phyloP scores from a whole-genome alignment of 1,140 invertebrate genomes.

The Amphibalanus amphitrite region DNA sequence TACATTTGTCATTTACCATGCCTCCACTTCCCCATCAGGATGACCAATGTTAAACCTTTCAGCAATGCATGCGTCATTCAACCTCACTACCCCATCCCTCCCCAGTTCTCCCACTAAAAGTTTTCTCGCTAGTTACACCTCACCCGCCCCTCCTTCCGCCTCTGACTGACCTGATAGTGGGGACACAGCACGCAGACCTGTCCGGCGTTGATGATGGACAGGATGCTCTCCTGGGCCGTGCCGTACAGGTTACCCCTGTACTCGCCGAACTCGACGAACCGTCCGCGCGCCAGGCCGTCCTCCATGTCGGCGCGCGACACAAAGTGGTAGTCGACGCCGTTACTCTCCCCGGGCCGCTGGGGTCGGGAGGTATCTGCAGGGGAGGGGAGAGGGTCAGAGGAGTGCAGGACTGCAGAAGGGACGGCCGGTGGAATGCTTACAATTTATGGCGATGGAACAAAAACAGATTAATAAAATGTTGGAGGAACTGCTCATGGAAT shows the following conservation, averaged over 20 bases:
- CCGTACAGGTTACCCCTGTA: constrained; percentile 96
- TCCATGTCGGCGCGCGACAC: constrained; percentile 77
- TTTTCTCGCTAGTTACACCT: background rate
- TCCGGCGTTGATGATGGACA: constrained; percentile 66
- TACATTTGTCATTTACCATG: background rate
- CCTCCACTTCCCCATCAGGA: too few relatives aligned
- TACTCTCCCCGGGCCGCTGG: constrained; percentile 61
- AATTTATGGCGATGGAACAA: background rate
- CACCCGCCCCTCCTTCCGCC: too few relatives aligned
- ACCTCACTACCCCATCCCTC: background rate
- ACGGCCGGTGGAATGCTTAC: constrained; percentile 3
- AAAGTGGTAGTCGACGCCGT: constrained; percentile 92
- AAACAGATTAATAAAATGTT: background rate
- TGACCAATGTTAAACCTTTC: background rate
- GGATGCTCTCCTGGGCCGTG: constrained; percentile 75
- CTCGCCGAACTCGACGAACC: constrained; percentile 92
- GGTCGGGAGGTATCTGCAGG: constrained; percentile 67
- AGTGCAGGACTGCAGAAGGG: background rate
- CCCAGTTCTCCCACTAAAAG: background rate
- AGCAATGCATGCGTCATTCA: background rate
- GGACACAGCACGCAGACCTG: constrained; percentile 86
- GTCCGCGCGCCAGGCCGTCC: constrained; percentile 62
- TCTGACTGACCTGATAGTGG: constrained; percentile 49
- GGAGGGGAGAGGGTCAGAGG: background rate
- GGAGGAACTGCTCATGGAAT: background rate